These are phyloP conservation scores for Lottia gigantea DNA, from an alignment of 2,888 invertebrate species.

Conservation along the genomic window DNA sequence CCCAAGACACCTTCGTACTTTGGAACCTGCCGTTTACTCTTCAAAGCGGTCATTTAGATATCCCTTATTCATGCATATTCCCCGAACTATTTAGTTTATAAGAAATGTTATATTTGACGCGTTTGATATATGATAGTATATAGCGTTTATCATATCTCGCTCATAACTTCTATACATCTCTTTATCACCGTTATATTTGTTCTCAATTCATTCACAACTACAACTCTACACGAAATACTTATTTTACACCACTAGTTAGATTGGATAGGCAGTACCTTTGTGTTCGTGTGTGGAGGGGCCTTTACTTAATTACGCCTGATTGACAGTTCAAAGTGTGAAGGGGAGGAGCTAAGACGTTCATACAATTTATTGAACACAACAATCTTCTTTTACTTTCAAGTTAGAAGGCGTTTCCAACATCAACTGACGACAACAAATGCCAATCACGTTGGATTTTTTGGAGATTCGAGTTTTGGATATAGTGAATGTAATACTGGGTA, in stretches of 20 bases:
- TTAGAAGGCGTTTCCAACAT: neutral
- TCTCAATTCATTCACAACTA: too few relatives aligned
- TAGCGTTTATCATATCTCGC: too few relatives aligned
- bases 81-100: too few relatives aligned
- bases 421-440: constrained; percentile 2
- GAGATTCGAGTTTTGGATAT: neutral
- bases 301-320: neutral
- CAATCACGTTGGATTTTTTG: neutral
- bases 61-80: too few relatives aligned
- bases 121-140: too few relatives aligned
- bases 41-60: too few relatives aligned
- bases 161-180: too few relatives aligned
- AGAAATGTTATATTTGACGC: too few relatives aligned
- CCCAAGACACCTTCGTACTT: too few relatives aligned
- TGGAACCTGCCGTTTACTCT: too few relatives aligned
- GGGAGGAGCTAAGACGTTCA: neutral
- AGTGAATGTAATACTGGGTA: neutral
- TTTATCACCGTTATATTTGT: too few relatives aligned
- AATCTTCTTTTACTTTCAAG: constrained; percentile 7
- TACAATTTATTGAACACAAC: neutral
- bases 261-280: neutral
- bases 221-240: too few relatives aligned
- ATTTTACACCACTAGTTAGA: neutral
- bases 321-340: constrained; percentile 8
- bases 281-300: constrained; percentile 4